These are phyloP conservation scores for Andrena cerasifolii DNA, from an alignment of 1,140 invertebrate species.

Conservation along the genomic window DNA sequence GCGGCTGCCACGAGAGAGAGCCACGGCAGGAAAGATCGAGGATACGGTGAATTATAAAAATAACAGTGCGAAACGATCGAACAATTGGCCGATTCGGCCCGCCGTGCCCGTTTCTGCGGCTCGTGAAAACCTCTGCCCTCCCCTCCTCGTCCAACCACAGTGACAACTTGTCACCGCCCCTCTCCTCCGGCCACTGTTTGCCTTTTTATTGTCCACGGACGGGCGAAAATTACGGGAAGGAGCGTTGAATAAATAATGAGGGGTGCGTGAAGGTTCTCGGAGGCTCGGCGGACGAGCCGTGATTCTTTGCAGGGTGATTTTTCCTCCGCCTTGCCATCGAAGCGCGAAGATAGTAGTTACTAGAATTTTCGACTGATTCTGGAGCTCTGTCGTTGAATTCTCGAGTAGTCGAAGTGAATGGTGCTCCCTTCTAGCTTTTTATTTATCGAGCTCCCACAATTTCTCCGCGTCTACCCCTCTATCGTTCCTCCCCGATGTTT, in stretches of 20 bases:
- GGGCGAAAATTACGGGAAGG: slow-evolving; percentile 17
- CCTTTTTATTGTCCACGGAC: slow-evolving; percentile 21
- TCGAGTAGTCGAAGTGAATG: too few relatives aligned
- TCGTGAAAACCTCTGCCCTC: slow-evolving; percentile 36
- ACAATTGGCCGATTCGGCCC: slow-evolving; percentile 76
- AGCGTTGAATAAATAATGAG: slow-evolving; percentile 18
- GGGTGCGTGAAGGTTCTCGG: not conserved
- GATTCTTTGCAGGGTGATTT: not conserved
- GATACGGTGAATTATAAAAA: slow-evolving; percentile 80
- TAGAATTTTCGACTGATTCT: too few relatives aligned
- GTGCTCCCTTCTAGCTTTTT: too few relatives aligned
- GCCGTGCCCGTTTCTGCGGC: slow-evolving; percentile 42
- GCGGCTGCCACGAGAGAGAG: slow-evolving; percentile 53
- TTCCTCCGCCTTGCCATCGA: too few relatives aligned
- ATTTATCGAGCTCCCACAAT: too few relatives aligned
- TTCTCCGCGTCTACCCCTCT: too few relatives aligned
- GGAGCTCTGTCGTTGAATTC: too few relatives aligned
- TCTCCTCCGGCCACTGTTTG: slow-evolving; percentile 19
- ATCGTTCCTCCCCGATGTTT: not conserved
- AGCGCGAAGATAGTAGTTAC: too few relatives aligned
- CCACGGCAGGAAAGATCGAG: slow-evolving; percentile 60
- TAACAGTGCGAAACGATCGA: slow-evolving; percentile 77
- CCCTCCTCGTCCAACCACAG: slow-evolving; percentile 2
- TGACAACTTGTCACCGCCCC: slow-evolving; percentile 12
- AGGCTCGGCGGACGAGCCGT: too few relatives aligned